These are phyloP conservation scores for Drosophila ogumai DNA, from an alignment of 1,140 invertebrate genomes.

Conservation along the genomic window DNA sequence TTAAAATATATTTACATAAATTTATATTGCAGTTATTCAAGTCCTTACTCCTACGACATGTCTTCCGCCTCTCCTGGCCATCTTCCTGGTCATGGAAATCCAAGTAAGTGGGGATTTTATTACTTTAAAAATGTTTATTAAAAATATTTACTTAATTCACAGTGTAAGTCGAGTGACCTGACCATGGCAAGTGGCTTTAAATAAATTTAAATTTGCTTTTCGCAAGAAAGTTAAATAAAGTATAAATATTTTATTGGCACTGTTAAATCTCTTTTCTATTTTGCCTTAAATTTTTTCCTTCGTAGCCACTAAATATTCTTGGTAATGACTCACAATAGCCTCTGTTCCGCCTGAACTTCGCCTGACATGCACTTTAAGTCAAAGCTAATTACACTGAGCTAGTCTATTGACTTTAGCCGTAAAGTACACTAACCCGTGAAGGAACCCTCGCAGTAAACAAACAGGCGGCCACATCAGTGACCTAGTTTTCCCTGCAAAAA, in stretches of 20 bases:
- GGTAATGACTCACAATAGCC: constrained; percentile 34
- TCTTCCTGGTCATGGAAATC: background rate
- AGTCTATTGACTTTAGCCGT: constrained; percentile 61
- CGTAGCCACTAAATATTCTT: background rate
- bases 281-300: too few species aligned
- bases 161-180: background rate
- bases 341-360: constrained; percentile 38
- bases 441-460: constrained; percentile 36
- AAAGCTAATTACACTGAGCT: constrained; percentile 62
- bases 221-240: background rate
- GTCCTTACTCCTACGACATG: constrained; percentile 28
- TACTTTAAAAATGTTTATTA: too few species aligned
- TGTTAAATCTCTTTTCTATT: background rate
- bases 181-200: background rate
- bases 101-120: too few species aligned
- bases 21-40: constrained; percentile 20
- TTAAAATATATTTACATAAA: background rate
- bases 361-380: constrained; percentile 59
- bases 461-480: constrained; percentile 55
- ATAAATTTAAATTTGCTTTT: background rate
- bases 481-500: constrained; percentile 57
- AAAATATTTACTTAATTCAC: background rate
- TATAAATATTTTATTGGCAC: background rate
- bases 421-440: constrained; percentile 68
- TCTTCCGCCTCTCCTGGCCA: background rate